Conservation (phyloP, 2,888 invertebrate species). For the Hipparchia semele region DNA sequence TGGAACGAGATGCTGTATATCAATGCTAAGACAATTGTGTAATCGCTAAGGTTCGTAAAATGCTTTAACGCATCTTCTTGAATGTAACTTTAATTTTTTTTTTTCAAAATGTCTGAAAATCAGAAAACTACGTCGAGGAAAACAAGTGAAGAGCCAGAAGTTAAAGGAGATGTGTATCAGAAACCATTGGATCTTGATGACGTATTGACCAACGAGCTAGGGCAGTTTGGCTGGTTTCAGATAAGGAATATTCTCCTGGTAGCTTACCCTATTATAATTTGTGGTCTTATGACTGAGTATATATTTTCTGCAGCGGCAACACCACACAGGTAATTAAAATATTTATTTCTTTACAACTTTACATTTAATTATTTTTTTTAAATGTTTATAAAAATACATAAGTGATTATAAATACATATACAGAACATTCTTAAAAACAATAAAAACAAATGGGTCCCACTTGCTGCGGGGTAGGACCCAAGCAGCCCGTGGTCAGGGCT, state of each 20-base stretch:
- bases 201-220: conserved; percentile 72
- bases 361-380: too few species aligned
- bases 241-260: conserved; percentile 79
- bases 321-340: conserved; percentile 83
- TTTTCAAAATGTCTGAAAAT: background rate
- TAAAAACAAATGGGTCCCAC: too few species aligned
- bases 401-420: too few species aligned
- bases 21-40: background rate
- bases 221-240: conserved; percentile 85
- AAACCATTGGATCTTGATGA: conserved; percentile 62
- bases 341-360: too few species aligned
- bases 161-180: background rate
- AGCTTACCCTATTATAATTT: conserved; percentile 83
- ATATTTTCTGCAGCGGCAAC: conserved; percentile 87
- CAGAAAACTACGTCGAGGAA: background rate
- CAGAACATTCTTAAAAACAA: too few species aligned
- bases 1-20: background rate
- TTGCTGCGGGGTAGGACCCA: too few species aligned
- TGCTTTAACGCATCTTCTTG: background rate
- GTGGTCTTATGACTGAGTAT: conserved; percentile 85
- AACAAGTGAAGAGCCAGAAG: background rate
- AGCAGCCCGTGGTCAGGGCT: too few species aligned
- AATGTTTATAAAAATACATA: too few species aligned
- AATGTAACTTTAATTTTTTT: background rate
- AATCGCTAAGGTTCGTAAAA: background rate